Base-by-base conservation (phyloP, 2,797 vertebrate species). In the Anguilla anguilla region DNA sequence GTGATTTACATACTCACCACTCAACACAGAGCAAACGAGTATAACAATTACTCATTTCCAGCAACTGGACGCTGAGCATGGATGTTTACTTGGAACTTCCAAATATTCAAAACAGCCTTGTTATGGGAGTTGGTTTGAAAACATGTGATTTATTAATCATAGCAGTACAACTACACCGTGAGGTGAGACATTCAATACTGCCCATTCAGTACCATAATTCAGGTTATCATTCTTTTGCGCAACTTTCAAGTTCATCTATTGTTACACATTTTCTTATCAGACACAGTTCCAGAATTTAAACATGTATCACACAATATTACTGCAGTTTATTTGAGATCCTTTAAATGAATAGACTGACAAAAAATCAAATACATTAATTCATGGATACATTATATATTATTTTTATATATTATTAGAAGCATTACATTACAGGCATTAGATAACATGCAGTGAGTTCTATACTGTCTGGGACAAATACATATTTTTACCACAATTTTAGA, bases 41-140 rank as follows among this genome's bases (percentile, higher is more conserved):
- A 28, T 69, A 69, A 69, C n/a, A 69, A 31, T n/a, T n/a, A n/a
- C 64, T 69, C 25, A 69, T 69, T 69, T 69, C 25, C 7, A 69
- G 22, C 22, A 61, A 28, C 28, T 69, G 64, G 64, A 10, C 2
- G 77, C 59, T 81, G 64, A 46, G 67, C n/a, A 85, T 69, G 25
- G 19, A 85, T 85, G 53, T 46, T 11, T 13, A 69, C 85, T n/a
- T 84, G 64, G 35, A 85, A 77, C 25, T 79, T 85, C 39, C 7
- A 57, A 53, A 85, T 59, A 46, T 85, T 85, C 83, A 49, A 88
- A 81, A 51, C 15, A 46, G 82, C 53, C 61, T 88, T 11, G 9
- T 77, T 85, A 86, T n/a, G 51, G 46, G 57, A 84, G 39, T 43
- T 53, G 22, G 83, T 69, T 49, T 61, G 35, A 82, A 51, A 87